phyloP scores from a whole-genome alignment of 2,113 vertebrate genomes.

The Macroglossus sobrinus region DNA sequence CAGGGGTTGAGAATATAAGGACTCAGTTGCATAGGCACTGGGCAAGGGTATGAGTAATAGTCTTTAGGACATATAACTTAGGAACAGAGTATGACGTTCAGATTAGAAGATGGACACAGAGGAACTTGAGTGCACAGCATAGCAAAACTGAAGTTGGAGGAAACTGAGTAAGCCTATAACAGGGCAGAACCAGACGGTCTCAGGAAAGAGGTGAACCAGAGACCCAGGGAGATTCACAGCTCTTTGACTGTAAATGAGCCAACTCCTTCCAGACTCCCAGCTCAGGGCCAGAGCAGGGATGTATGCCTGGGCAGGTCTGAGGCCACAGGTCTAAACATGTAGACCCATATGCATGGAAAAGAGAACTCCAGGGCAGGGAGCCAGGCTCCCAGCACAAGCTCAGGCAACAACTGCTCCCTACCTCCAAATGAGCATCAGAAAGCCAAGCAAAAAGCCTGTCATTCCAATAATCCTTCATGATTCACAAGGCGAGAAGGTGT shows the following conservation, averaged over 20 bases:
- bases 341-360: background rate
- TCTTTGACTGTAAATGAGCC: background rate
- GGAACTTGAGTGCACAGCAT: background rate
- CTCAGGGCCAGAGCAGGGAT: background rate
- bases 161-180: background rate
- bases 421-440: background rate
- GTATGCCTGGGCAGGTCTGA: slow-evolving; percentile 35
- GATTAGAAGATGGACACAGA: background rate
- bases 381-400: slow-evolving; percentile 39
- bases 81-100: background rate
- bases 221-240: background rate
- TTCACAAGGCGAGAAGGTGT: slow-evolving; percentile 36
- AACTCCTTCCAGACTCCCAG: background rate
- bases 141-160: background rate
- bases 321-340: slow-evolving; percentile 35
- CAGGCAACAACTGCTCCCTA: background rate
- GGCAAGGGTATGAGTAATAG: background rate
- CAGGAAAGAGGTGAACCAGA: background rate
- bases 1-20: background rate
- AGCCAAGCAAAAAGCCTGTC: background rate
- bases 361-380: background rate
- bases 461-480: slow-evolving; percentile 35
- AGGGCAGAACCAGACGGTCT: background rate
- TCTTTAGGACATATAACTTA: background rate
- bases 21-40: background rate